phyloP scores from a whole-genome alignment of 1,140 invertebrate genomes.

The Heliconius melpomene region DNA sequence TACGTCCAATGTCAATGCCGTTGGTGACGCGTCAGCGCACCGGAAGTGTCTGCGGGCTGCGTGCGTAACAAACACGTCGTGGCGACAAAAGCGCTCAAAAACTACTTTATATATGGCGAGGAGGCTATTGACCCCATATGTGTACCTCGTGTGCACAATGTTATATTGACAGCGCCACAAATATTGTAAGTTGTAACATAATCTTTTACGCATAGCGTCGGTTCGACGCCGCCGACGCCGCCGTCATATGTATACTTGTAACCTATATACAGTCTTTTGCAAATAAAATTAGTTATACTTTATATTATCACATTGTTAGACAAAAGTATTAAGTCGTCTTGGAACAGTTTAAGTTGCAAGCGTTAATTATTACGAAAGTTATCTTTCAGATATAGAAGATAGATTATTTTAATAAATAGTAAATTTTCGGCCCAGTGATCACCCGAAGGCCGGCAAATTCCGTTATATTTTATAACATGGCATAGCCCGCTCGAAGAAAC shows the following conservation, averaged over 20 bases:
- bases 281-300: not conserved
- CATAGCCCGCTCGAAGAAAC: slow-evolving; percentile 60
- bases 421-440: slow-evolving; percentile 3
- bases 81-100: slow-evolving; percentile 32
- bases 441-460: slow-evolving; percentile 40
- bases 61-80: slow-evolving; percentile 40
- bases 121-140: slow-evolving; percentile 57
- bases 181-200: slow-evolving; percentile 10
- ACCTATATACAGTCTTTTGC: not conserved
- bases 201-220: not conserved
- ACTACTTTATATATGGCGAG: slow-evolving; percentile 52
- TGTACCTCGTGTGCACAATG: not conserved
- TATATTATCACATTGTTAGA: too few relatives aligned
- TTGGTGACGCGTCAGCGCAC: slow-evolving; percentile 47
- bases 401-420: not conserved
- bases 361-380: not conserved
- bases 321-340: not conserved
- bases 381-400: not conserved
- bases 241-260: not conserved
- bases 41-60: slow-evolving; percentile 38
- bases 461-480: slow-evolving; percentile 55
- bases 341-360: not conserved
- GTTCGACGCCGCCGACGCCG: not conserved
- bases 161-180: not conserved
- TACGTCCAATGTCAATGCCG: slow-evolving; percentile 75